These are phyloP conservation scores for Scaptomyza tumidula DNA, from an alignment of 2,888 invertebrate species.

Conservation along the genomic window DNA sequence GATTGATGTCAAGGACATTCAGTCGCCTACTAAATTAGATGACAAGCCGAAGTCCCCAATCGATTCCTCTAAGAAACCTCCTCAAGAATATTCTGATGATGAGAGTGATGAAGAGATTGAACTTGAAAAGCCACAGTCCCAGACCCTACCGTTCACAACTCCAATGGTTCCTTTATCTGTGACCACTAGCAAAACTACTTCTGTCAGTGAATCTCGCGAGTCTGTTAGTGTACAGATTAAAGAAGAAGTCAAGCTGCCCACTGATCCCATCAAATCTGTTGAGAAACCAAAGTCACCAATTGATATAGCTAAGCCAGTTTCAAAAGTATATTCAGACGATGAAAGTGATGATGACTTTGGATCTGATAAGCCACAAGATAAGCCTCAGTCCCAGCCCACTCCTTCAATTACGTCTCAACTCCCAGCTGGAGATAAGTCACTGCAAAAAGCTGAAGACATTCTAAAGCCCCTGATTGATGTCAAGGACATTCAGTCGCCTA, in stretches of 20 bases:
- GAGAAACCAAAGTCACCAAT: neutral
- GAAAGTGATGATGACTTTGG: neutral
- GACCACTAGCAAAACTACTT: neutral
- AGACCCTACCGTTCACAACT: neutral
- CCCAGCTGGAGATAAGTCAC: neutral
- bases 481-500: slow-evolving; percentile 3
- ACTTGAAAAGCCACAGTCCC: neutral
- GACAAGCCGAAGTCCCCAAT: neutral
- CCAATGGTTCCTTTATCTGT: neutral
- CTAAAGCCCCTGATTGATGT: neutral
- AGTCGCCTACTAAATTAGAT: neutral
- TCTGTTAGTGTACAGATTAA: neutral
- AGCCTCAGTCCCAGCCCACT: neutral
- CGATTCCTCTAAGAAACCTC: no score
- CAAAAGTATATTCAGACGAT: neutral
- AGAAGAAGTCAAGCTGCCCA: neutral
- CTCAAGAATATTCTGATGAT: neutral
- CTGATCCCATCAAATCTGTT: neutral
- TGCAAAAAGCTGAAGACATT: neutral
- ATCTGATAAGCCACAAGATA: neutral
- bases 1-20: neutral
- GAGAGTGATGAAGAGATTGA: slow-evolving; percentile 23
- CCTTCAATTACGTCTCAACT: neutral
- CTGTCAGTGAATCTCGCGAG: neutral
- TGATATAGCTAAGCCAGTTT: neutral